Evolutionary conservation across 1,140 invertebrate species (phyloP).

Genomic region (Aradophagus sp.): DNA sequence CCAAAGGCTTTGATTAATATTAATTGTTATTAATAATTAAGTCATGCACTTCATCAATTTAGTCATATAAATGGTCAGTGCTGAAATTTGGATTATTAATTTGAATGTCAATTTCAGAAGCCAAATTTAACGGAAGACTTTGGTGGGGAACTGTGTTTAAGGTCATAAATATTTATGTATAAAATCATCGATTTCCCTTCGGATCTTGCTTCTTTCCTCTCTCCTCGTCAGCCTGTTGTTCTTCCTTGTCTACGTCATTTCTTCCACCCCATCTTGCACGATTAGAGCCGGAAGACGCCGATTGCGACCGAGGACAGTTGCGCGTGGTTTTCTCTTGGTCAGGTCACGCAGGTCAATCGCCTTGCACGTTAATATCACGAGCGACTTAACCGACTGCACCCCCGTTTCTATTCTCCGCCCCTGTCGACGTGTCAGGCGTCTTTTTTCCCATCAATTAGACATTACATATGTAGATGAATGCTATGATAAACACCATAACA

Average conservation of each 20-base stretch:
- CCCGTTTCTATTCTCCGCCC: constrained; percentile 19
- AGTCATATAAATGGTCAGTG: too few relatives aligned
- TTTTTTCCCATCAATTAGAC: constrained; percentile 51
- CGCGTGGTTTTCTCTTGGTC: constrained; percentile 62
- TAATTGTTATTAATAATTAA: too few relatives aligned
- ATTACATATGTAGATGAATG: too few relatives aligned
- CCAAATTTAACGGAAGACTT: too few relatives aligned
- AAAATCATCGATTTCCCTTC: too few relatives aligned
- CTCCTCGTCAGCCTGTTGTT: constrained; percentile 2
- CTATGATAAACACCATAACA: too few relatives aligned
- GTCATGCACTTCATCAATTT: too few relatives aligned
- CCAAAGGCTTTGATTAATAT: too few relatives aligned
- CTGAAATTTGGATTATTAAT: too few relatives aligned
- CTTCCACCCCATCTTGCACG: constrained; percentile 25
- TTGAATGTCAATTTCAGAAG: too few relatives aligned
- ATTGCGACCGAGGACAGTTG: constrained; percentile 45
- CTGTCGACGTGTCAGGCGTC: constrained; percentile 24
- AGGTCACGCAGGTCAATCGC: constrained; percentile 68
- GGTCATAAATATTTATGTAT: too few relatives aligned
- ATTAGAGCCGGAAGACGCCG: constrained; percentile 35
- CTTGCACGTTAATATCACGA: constrained; percentile 62
- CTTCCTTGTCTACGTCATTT: constrained; percentile 25
- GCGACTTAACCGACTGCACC: constrained; percentile 52
- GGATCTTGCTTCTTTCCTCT: background rate
- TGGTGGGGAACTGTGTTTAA: too few relatives aligned